Base-by-base conservation (phyloP, 1,140 invertebrate species). In the Bombus ignitus region DNA sequence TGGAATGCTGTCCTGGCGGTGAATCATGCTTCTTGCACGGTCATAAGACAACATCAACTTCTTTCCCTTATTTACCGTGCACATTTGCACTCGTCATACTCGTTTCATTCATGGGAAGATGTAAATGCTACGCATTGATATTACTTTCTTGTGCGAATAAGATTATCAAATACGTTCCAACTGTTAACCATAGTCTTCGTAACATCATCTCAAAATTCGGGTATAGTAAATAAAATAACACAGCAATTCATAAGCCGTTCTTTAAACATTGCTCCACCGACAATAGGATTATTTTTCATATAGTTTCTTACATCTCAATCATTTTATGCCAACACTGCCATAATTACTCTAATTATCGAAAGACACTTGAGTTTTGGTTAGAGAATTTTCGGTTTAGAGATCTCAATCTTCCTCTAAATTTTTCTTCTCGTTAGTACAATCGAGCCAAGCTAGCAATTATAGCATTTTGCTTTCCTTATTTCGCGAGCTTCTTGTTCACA, bases 21-120 rank as follows among this genome's bases (percentile, higher is more conserved):
- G 57, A 83, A 71, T 84, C 68, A 90, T 72, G 87, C 85, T 91
- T 92, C 28, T 74, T 92, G 91, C 91, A 92, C 78, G 89, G 62
- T 78, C 77, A 47, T 72, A 78, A 47, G 10, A 53, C 68, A 75
- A 82, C 62, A 79, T 57, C 47, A 65, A 47, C 71, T 59, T 81
- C 53, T 81, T 82, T 72, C 72, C 68, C 42, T 59, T 84, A 37
- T 68, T 74, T n/a, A 62, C 28, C 62, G 65, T 77, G 86, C 78
- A 28, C 73, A 80, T 86, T 47, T 72, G 65, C 53, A 79, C 72
- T 37, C 35, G n/a, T 35, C 22, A 13, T 66, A 66, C 37, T 81
- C 25, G 70, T 42, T 35, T 82, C 71, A 10, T 44, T 57, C 8
- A 42, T 13, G 39, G 8, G 9, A 28, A 37, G 1, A 6, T 32